These are phyloP conservation scores for Notolabrus celidotus DNA, from an alignment of 2,797 vertebrate species.

Conservation along the genomic window DNA sequence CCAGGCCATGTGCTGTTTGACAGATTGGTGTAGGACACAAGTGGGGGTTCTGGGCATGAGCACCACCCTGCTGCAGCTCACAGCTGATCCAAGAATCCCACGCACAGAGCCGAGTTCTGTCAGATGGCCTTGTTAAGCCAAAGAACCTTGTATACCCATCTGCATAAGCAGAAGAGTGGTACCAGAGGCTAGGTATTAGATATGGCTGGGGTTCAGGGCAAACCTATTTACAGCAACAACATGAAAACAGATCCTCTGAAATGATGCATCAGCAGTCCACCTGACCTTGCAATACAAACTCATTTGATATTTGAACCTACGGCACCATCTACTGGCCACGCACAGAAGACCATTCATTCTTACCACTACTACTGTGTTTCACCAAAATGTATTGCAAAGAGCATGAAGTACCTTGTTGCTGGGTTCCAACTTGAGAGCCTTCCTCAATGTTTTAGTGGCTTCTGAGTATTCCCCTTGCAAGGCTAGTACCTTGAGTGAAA, in stretches of 20 bases:
- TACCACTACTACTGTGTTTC: background rate
- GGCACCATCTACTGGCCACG: constrained; percentile 77
- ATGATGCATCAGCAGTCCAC: constrained; percentile 76
- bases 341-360: background rate
- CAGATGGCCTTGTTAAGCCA: constrained; percentile 50
- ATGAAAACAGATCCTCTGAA: constrained; percentile 80
- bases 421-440: constrained; percentile 93
- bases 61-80: constrained; percentile 47
- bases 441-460: constrained; percentile 91
- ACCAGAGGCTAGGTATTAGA: constrained; percentile 59
- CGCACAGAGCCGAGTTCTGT: constrained; percentile 55
- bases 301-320: constrained; percentile 32
- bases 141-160: constrained; percentile 53
- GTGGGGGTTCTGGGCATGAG: constrained; percentile 65
- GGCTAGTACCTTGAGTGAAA: constrained; percentile 88
- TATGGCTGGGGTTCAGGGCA: constrained; percentile 58
- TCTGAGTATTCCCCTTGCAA: constrained; percentile 93
- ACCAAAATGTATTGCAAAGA: background rate
- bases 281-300: constrained; percentile 39
- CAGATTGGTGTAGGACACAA: constrained; percentile 78
- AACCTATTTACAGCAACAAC: constrained; percentile 81
- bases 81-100: constrained; percentile 71
- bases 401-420: constrained; percentile 91
- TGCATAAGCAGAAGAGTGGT: constrained; percentile 60
- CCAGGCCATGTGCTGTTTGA: constrained; percentile 62